Conservation (phyloP, 2,888 invertebrate species). For the Netelia inedita region DNA sequence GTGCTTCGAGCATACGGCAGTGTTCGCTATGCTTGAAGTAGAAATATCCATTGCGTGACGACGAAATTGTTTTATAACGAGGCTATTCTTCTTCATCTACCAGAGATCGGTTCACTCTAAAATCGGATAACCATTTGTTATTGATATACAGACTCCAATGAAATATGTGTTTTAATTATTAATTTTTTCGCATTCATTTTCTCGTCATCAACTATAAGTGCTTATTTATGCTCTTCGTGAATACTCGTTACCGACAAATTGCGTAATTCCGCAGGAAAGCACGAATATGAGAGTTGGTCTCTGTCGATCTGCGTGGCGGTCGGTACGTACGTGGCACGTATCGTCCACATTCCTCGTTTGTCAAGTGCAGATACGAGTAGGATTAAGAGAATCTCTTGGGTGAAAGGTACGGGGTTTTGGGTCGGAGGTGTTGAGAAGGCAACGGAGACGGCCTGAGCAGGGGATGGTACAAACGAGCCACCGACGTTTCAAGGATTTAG, state of each 20-base stretch:
- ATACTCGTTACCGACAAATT: no score
- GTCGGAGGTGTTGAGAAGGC: slow-evolving; percentile 8
- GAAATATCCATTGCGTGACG: slow-evolving; percentile 32
- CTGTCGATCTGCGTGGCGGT: slow-evolving; percentile 69
- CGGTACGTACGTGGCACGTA: slow-evolving; percentile 69
- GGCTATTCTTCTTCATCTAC: not conserved
- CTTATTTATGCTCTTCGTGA: not conserved
- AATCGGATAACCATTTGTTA: no score
- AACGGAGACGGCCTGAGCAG: slow-evolving; percentile 1
- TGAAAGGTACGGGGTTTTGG: slow-evolving; percentile 19
- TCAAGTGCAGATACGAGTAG: slow-evolving; percentile 73
- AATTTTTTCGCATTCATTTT: not conserved
- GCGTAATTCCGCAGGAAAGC: not conserved
- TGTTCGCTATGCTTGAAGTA: slow-evolving; percentile 12
- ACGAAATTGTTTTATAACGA: slow-evolving; percentile 30
- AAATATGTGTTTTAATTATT: not conserved
- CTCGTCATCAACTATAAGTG: no score
- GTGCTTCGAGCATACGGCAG: slow-evolving; percentile 50
- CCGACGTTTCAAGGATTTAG: slow-evolving; percentile 72
- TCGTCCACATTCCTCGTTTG: slow-evolving; percentile 76
- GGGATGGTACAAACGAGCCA: slow-evolving; percentile 75
- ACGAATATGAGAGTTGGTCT: slow-evolving; percentile 2
- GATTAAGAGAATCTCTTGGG: slow-evolving; percentile 73
- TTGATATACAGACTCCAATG: not conserved
- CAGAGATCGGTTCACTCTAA: no score